phyloP scores from a whole-genome alignment of 2,113 vertebrate species.

The Archilochus colubris region DNA sequence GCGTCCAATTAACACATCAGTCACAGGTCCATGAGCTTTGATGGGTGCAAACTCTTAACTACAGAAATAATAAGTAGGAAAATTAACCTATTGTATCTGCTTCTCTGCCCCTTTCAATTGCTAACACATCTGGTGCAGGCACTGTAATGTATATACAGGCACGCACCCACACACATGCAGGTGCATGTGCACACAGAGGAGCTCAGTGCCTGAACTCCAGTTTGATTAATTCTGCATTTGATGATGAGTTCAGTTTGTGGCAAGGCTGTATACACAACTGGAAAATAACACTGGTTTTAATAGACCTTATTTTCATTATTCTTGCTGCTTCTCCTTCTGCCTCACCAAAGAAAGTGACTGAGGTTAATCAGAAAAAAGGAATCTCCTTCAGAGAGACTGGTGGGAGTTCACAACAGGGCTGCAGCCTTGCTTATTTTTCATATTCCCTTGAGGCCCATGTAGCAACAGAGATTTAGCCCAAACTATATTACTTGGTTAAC shows the following conservation, averaged over 20 bases:
- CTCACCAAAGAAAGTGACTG: not conserved
- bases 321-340: not conserved
- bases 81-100: slow-evolving; percentile 8
- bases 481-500: slow-evolving; percentile 49
- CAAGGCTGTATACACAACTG: not conserved
- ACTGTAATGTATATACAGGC: not conserved
- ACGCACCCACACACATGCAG: too few relatives aligned
- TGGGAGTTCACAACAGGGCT: not conserved
- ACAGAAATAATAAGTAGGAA: slow-evolving; percentile 48
- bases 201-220: not conserved
- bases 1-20: slow-evolving; percentile 32
- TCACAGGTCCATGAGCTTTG: not conserved
- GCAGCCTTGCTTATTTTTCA: slow-evolving; percentile 44
- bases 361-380: slow-evolving; percentile 16
- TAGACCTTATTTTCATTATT: slow-evolving; percentile 24
- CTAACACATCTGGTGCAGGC: not conserved
- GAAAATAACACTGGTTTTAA: not conserved
- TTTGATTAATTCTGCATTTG: slow-evolving; percentile 2
- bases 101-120: slow-evolving; percentile 20
- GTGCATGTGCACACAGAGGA: accelerated
- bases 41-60: slow-evolving; percentile 20
- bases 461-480: slow-evolving; percentile 35
- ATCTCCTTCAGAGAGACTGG: not conserved
- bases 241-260: not conserved
- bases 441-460: not conserved